Evolutionary conservation across 2,797 vertebrate species (phyloP), one percentile per base, ranked within the genome.

Genomic region (Acanthopagrus latus): DNA sequence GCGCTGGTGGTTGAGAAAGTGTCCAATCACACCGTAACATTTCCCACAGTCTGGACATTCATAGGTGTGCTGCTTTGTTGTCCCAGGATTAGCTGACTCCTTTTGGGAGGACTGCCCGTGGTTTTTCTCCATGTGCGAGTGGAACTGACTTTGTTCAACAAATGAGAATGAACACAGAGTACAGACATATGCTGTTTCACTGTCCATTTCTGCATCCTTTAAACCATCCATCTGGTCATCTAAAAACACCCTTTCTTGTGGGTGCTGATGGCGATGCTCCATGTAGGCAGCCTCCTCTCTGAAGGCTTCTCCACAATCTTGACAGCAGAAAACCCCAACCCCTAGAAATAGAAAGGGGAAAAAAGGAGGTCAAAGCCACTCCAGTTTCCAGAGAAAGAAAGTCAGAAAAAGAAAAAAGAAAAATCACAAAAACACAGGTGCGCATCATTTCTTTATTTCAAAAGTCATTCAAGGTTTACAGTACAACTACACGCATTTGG

Each of bases 11-110:
- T 96, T 96, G 46, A 96, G 94, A 72, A 94, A 94, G 79, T 95
- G 93, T 71, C 94, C 95, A 1, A 94, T 51, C 23, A 91, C 82
- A 7, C 76, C 69, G 51, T 94, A 96, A 18, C 86, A 90, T 84
- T 96, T 96, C 17, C 95, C 95, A 79, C 96, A 96, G n/a, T 95
- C 95, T 69, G 85, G 71, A 82, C 96, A 96, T 88, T 95, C 85
- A 71, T 92, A 96, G 33, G 76, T 51, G 5, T 83, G 91, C 21
- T 89, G 92, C 71, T 91, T 95, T 10, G 76, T 58, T 50, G 69
- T 71, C 43, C 73, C 74, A 64, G 83, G 52, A 59, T 74, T 4
- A 16, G 65, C 44, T 3, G 83, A 43, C 23, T 82, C 82, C 29
- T 86, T 86, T 60, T 78, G 86, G 52, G 88, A 71, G 23, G 27